phyloP scores from a whole-genome alignment of 2,797 vertebrate genomes.

The Siniperca obscura region DNA sequence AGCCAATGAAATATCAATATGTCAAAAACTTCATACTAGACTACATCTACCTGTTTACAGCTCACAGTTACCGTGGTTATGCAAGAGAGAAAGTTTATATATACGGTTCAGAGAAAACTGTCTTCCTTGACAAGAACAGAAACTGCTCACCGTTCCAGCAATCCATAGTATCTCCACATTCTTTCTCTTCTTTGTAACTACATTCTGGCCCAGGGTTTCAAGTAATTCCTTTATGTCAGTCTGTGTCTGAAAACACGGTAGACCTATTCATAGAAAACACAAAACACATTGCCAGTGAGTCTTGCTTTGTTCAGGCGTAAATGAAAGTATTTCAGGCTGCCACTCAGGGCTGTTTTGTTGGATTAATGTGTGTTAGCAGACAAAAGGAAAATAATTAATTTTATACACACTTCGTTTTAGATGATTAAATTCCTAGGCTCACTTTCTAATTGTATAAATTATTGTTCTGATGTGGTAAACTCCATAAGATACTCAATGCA shows the following conservation, averaged over 20 bases:
- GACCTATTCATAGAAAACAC: constrained; percentile 81
- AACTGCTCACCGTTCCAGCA: constrained; percentile 90
- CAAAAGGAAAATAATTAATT: background rate
- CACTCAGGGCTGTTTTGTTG: background rate
- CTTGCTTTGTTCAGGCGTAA: background rate
- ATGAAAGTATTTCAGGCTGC: background rate
- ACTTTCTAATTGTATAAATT: background rate
- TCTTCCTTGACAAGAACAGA: background rate
- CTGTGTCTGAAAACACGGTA: constrained; percentile 94
- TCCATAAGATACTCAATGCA: background rate
- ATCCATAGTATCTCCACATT: constrained; percentile 99
- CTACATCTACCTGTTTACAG: background rate
- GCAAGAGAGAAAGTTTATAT: background rate
- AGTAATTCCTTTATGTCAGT: constrained; percentile 94
- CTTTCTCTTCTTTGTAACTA: constrained; percentile 96
- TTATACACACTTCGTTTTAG: background rate
- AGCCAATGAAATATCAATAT: constrained; percentile 18
- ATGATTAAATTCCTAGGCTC: background rate
- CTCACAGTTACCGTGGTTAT: background rate
- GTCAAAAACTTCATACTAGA: background rate
- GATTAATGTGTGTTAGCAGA: background rate
- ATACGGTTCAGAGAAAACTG: background rate
- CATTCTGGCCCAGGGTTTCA: constrained; percentile 96
- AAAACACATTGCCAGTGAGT: constrained; percentile 17
- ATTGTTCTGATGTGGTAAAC: background rate